These are phyloP conservation scores for Ctenopoma multispine DNA, from an alignment of 2,797 vertebrate genomes.

Conservation along the genomic window DNA sequence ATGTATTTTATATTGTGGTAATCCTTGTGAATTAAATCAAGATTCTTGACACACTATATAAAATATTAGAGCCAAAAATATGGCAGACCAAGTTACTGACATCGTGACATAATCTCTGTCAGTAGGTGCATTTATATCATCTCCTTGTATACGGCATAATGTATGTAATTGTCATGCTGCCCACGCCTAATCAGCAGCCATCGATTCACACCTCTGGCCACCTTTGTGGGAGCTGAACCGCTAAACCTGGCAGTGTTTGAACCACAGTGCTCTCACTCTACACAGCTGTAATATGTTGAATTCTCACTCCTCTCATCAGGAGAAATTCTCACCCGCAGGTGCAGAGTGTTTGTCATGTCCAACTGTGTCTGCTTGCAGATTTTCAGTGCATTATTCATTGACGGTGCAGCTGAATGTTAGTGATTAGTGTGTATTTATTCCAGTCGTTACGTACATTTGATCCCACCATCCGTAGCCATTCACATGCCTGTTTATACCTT, in stretches of 20 bases:
- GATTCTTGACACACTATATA: too few relatives aligned
- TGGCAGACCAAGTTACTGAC: too few relatives aligned
- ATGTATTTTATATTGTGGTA: too few relatives aligned
- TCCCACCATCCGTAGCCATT: conserved; percentile 31
- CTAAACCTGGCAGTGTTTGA: not conserved
- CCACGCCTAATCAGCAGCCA: not conserved
- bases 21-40: too few relatives aligned
- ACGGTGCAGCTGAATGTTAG: conserved; percentile 47
- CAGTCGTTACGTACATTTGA: conserved; percentile 36
- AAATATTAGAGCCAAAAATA: not conserved
- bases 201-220: not conserved
- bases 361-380: conserved; percentile 34
- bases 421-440: conserved; percentile 44
- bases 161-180: not conserved
- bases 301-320: conserved; percentile 22
- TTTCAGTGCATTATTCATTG: conserved; percentile 54
- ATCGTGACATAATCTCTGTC: not conserved
- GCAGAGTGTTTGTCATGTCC: conserved; percentile 50
- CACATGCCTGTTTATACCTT: conserved; percentile 32
- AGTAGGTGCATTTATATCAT: not conserved
- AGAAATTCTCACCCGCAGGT: conserved; percentile 44
- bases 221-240: not conserved
- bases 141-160: not conserved
- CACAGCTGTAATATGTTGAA: conserved; percentile 35
- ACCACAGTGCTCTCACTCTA: not conserved